A percentile compares a stretch with the other conserved stretches of the same genome.
phyloP scores from a whole-genome alignment of 2,113 vertebrate genomes.

The Indicator indicator region DNA sequence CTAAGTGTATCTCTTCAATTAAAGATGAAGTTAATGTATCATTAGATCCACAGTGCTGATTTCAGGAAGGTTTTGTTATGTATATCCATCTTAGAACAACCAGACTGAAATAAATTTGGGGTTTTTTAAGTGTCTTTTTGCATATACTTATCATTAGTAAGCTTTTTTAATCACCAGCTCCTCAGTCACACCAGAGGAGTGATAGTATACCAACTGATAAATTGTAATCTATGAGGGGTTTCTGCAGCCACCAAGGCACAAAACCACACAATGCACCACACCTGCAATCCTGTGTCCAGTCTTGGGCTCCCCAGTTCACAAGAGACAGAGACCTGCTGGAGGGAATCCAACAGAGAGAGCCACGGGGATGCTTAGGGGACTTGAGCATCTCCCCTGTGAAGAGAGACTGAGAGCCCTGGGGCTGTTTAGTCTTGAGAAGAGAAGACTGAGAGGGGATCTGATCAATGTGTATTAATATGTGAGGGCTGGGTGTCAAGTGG shows the following conservation, averaged over 20 bases:
- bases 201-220: not conserved
- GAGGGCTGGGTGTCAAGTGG: too few species aligned
- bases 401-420: too few species aligned
- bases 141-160: not conserved
- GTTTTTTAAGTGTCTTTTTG: not conserved
- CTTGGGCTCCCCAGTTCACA: too few species aligned
- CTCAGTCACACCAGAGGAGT: not conserved
- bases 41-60: not conserved
- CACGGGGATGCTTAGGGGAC: too few species aligned
- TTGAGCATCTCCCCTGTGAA: too few species aligned
- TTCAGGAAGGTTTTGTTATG: not conserved
- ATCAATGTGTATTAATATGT: too few species aligned
- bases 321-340: too few species aligned
- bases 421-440: too few species aligned
- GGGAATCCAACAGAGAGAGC: too few species aligned
- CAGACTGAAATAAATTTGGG: not conserved
- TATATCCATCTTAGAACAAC: not conserved
- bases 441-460: too few species aligned
- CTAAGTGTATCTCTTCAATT: not conserved
- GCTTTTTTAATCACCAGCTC: not conserved
- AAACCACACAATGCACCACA: not conserved
- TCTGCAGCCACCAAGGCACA: not conserved
- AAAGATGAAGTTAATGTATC: not conserved
- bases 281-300: too few species aligned
- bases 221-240: not conserved